A percentile compares a stretch with the other conserved stretches of the same genome.
phyloP scores from a whole-genome alignment of 2,888 invertebrate species.

The Monochamus alternatus region DNA sequence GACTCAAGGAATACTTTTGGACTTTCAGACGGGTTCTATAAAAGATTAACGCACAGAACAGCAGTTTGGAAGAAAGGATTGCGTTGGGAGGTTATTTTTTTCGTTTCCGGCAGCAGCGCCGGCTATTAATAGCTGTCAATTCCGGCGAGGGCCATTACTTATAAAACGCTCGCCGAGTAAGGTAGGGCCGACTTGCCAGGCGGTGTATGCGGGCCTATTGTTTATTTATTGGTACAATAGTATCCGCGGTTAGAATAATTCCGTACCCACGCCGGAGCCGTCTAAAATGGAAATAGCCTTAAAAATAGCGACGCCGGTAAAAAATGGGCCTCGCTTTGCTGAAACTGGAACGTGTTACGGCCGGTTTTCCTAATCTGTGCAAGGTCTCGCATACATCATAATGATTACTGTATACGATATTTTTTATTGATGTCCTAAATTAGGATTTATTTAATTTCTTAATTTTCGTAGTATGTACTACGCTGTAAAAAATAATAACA shows the following conservation, averaged over 20 bases:
- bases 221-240: conserved; percentile 53
- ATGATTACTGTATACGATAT: too few relatives aligned
- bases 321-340: conserved; percentile 7
- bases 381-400: conserved; percentile 3
- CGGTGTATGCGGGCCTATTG: conserved; percentile 50
- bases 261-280: conserved; percentile 18
- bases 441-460: background rate
- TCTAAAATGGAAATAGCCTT: conserved; percentile 20
- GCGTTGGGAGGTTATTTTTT: background rate
- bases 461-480: too few relatives aligned
- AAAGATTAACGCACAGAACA: too few relatives aligned
- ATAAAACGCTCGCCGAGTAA: conserved; percentile 36
- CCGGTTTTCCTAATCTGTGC: background rate
- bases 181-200: conserved; percentile 40
- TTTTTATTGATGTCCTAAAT: background rate
- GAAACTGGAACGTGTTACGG: conserved; percentile 8
- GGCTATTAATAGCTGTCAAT: conserved; percentile 35
- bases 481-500: too few relatives aligned
- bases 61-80: background rate
- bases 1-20: too few relatives aligned
- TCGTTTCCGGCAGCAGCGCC: conserved; percentile 9
- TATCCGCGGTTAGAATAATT: conserved; percentile 31
- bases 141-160: conserved; percentile 30
- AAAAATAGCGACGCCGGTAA: conserved; percentile 5
- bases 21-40: too few relatives aligned